Evolutionary conservation across 2,797 vertebrate species (phyloP).

Genomic region (Setipinna tenuifilis): DNA sequence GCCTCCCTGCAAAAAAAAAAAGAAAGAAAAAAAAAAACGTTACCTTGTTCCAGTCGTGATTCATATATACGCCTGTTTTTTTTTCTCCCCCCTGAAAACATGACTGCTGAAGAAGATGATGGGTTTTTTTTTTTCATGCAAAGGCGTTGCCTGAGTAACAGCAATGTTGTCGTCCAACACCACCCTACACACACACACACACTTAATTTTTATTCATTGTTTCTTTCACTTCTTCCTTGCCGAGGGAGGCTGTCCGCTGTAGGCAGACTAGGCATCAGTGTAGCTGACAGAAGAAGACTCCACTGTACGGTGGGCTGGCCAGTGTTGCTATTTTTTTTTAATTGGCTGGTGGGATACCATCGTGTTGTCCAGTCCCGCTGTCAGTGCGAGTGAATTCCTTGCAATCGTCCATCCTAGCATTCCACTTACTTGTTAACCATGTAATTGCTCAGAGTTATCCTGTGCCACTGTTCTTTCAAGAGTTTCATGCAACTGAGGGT

Average conservation of each 20-base stretch:
- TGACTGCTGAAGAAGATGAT: not conserved
- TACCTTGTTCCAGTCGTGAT: constrained; percentile 19
- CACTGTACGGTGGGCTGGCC: not conserved
- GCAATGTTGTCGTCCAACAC: not conserved
- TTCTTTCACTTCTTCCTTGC: not conserved
- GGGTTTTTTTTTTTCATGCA: not conserved
- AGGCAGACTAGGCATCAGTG: not conserved
- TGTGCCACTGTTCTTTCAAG: not conserved
- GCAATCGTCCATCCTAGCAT: not conserved
- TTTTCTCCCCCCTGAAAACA: not conserved
- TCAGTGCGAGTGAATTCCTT: not conserved
- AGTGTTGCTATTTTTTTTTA: not conserved
- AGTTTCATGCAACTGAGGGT: not conserved
- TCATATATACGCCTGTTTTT: not conserved
- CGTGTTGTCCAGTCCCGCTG: not conserved
- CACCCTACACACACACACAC: not conserved
- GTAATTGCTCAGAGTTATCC: not conserved
- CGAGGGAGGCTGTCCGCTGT: not conserved
- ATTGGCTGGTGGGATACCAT: not conserved
- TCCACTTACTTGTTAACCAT: not conserved
- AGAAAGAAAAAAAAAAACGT: not conserved
- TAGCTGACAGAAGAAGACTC: constrained; percentile 3
- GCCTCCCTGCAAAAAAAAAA: not conserved
- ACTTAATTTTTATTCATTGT: not conserved
- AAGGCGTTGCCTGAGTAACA: constrained; percentile 11